These are phyloP conservation scores for Syngnathus scovelli DNA, from an alignment of 2,113 vertebrate species.

Conservation along the genomic window DNA sequence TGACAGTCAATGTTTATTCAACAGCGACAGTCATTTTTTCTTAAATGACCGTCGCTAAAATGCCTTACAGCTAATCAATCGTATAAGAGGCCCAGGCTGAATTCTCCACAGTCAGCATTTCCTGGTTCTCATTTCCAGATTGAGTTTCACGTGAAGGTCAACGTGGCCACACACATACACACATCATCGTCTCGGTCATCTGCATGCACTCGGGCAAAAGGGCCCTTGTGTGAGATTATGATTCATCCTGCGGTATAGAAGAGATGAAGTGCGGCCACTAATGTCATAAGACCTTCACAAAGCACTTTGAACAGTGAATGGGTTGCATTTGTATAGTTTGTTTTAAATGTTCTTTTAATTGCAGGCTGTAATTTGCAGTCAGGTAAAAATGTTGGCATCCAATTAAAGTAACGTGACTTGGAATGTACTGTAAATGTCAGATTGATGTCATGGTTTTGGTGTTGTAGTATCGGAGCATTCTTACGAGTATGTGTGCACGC, in stretches of 20 bases:
- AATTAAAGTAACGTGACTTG: background rate
- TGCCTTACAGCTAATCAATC: slow-evolving; percentile 62
- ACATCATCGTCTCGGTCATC: slow-evolving; percentile 14
- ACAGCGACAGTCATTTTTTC: background rate
- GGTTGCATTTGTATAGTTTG: background rate
- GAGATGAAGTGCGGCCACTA: slow-evolving; percentile 11
- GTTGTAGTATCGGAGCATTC: background rate
- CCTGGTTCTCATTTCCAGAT: slow-evolving; percentile 61
- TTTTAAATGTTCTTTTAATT: background rate
- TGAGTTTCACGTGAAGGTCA: slow-evolving; percentile 67
- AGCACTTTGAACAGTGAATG: slow-evolving; percentile 2
- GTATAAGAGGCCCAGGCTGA: slow-evolving; percentile 37
- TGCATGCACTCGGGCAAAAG: slow-evolving; percentile 20
- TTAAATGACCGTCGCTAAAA: slow-evolving; percentile 33
- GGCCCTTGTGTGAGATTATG: slow-evolving; percentile 20
- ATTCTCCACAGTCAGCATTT: slow-evolving; percentile 60
- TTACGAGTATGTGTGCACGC: background rate
- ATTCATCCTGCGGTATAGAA: slow-evolving; percentile 27
- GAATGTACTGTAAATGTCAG: background rate
- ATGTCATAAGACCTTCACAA: slow-evolving; percentile 16
- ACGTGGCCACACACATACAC: slow-evolving; percentile 9
- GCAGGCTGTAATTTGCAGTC: background rate
- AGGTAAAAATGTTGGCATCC: background rate
- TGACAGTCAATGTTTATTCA: background rate
- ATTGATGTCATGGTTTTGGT: background rate